Evolutionary conservation across 1,140 invertebrate species (phyloP).

Genomic region (Gonioctena quinquepunctata): DNA sequence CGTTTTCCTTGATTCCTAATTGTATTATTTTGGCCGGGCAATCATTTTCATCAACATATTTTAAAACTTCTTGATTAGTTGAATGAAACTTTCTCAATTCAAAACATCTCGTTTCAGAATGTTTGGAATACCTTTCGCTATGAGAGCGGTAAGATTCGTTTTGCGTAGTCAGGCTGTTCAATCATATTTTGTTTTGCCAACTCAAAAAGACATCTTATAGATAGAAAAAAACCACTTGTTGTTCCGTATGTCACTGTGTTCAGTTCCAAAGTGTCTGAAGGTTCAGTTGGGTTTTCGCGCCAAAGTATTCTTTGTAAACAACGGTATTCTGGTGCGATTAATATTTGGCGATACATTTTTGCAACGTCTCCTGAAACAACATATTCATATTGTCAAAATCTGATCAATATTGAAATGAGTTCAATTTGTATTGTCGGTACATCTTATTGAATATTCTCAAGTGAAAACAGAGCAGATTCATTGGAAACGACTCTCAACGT

Average conservation of each 20-base stretch:
- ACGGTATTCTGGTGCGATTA: constrained; percentile 39
- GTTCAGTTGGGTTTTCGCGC: constrained; percentile 36
- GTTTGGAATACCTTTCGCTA: neutral
- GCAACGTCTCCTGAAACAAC: constrained; percentile 53
- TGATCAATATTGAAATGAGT: constrained; percentile 51
- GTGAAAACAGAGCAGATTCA: constrained; percentile 30
- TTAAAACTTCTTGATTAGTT: no score
- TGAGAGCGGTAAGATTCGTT: constrained; percentile 1
- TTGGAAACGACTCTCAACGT: constrained; percentile 41
- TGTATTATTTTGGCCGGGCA: no score
- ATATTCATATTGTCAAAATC: constrained; percentile 52
- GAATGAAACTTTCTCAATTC: no score
- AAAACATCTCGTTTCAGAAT: constrained; percentile 16
- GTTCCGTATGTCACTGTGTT: constrained; percentile 42
- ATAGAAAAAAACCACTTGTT: constrained; percentile 39
- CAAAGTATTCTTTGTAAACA: constrained; percentile 52
- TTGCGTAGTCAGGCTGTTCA: constrained; percentile 22
- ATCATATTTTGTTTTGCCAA: constrained; percentile 27
- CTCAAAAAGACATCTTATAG: constrained; percentile 36
- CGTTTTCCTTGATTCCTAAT: no score
- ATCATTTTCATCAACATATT: no score
- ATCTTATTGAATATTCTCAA: constrained; percentile 35
- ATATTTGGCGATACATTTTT: constrained; percentile 55
- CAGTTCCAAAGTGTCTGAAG: constrained; percentile 31
- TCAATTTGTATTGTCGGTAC: constrained; percentile 49